Evolutionary conservation across 2,888 invertebrate genomes (phyloP).

Genomic region (Phalera bucephala): DNA sequence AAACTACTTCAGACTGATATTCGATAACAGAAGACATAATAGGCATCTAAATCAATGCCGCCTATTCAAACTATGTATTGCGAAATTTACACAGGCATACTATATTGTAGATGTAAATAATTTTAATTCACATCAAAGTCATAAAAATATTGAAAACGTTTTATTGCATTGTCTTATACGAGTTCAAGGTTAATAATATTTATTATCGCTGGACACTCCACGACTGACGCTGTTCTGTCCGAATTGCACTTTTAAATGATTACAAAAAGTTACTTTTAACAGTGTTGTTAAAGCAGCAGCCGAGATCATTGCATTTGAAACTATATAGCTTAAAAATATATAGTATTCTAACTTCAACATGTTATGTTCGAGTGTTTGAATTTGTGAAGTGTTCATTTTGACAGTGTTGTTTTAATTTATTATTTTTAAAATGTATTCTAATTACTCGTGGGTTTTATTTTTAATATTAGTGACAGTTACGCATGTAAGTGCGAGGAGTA

Average conservation of each 20-base stretch:
- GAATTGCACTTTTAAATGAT: slow-evolving; percentile 67
- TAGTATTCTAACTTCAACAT: not conserved
- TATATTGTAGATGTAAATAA: too few relatives aligned
- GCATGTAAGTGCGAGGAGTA: slow-evolving; percentile 22
- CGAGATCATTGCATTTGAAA: slow-evolving; percentile 20
- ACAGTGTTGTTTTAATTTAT: slow-evolving; percentile 6
- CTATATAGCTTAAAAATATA: not conserved
- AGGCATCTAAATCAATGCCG: too few relatives aligned
- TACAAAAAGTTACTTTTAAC: slow-evolving; percentile 50
- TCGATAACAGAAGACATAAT: too few relatives aligned
- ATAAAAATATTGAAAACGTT: slow-evolving; percentile 13
- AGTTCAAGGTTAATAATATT: slow-evolving; percentile 40
- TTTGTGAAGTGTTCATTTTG: not conserved
- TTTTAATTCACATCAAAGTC: slow-evolving; percentile 25
- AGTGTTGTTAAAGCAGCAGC: slow-evolving; percentile 43
- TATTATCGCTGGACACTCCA: slow-evolving; percentile 45
- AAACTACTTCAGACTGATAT: too few relatives aligned
- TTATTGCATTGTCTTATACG: slow-evolving; percentile 41
- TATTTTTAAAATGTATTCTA: slow-evolving; percentile 15
- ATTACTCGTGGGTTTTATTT: slow-evolving; percentile 9
- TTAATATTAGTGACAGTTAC: slow-evolving; percentile 20
- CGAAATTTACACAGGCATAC: too few relatives aligned
- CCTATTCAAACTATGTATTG: too few relatives aligned
- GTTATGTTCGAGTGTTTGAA: not conserved
- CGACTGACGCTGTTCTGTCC: slow-evolving; percentile 42